Base-by-base conservation (phyloP, 2,113 vertebrate genomes). In the Neodontobutis hainanensis region DNA sequence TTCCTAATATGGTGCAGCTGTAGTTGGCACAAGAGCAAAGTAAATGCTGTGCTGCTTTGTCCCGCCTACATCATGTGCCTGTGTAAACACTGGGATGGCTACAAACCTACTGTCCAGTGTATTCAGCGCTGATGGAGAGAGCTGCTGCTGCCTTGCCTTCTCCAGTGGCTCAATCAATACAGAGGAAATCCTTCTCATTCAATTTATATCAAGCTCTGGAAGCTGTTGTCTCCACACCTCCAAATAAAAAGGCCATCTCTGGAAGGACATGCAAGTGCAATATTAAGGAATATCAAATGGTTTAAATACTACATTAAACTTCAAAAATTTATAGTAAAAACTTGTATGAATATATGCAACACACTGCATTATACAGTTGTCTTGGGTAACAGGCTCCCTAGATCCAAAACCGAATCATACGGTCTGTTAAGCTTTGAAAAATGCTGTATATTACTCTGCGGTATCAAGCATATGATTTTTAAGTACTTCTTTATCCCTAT, bases 401-500 rank as follows among this genome's bases (percentile, higher is more conserved):
- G 19, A 27, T 27, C 52, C 52, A 55, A 38, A 34, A 14, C 12
- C 14, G 12, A 55, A 36, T 50, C 67, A 59, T 67, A 19, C 69
- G 60, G 73, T 63, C 59, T 48, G 61, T 35, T 74, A 81, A 76
- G 61, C 70, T 82, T 69, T 9, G 58, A 35, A 65, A 70, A 58
- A 72, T 61, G 58, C 40, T 53, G 36, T 80, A 75, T 60, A 76
- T 61, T 58, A 69, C 65, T 9, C n/a, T 68, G 65, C 42, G 66
- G 72, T 73, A 52, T 77, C 34, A 75, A 66, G 73, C 40, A 59
- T 78, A 65, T 75, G 12, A 45, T 73, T 79, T 87, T 65, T 61
- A 78, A 87, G 83, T 81, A 60, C 47, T 49, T 70, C 72, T 77
- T 85, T 78, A 87, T 84, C 83, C 88, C 73, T 53, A 87, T 91